Base-by-base conservation (phyloP, 2,888 invertebrate genomes). In the Stenchaetothrips biformis region DNA sequence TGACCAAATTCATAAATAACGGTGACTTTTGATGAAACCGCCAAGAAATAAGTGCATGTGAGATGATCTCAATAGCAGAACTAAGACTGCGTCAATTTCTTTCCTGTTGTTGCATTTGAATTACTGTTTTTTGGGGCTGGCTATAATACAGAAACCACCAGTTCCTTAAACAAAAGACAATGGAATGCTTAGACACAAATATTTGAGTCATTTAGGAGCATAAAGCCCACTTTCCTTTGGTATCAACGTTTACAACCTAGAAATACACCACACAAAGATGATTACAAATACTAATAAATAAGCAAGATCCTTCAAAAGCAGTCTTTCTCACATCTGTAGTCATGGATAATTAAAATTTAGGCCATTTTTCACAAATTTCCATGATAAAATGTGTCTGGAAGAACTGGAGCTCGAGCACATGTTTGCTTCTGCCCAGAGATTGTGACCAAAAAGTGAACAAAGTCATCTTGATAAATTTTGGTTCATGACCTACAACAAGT, bases 241-340 rank as follows among this genome's bases (percentile, higher is more conserved):
- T 74, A 74, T 74, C 67, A 74, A 74, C 25, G 67, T 74, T 80
- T 82, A 82, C 83, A 83, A 83, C 83, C 83, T 83, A 83, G 82
- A 82, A 74, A 77, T 83, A 83, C 83, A 82, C 83, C 83, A 83
- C 83, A 83, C 82, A 83, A 83, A 83, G 83, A 83, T 81, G 80
- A 82, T 82, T 83, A 82, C 81, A 82, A 82, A 82, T 82, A 80
- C 82, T 82, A 83, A 82, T 82, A 79, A 82, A 82, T 80, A 37
- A 82, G 82, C 82, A 83, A 83, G 82, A 81, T 79, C 82, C 81
- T 81, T 82, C 83, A 83, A 83, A 79, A 83, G 83, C 83, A 82
- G 83, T 83, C 82, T 74, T 74, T 74, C n/a, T 21, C 67, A 74
- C 67, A 74, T 11, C 25, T 74, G 25, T 7, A 53, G 11, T 11